Evolutionary conservation across 2,888 invertebrate genomes (phyloP).

Genomic region (Mamestra brassicae): DNA sequence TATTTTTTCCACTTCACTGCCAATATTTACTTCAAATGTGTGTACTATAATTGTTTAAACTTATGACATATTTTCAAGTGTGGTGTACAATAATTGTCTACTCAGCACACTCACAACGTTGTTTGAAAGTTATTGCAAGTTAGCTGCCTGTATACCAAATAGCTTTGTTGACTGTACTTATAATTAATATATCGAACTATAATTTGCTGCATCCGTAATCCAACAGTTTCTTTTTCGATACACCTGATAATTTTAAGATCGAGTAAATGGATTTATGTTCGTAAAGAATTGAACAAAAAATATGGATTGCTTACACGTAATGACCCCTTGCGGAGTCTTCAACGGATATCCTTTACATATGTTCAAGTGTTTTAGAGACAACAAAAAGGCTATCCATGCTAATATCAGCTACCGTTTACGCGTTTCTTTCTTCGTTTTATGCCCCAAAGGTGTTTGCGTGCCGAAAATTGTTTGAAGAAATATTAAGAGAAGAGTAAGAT

Average conservation of each 20-base stretch:
- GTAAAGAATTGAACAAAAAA: slow-evolving; percentile 69
- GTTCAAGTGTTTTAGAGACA: slow-evolving; percentile 74
- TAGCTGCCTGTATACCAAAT: too few relatives aligned
- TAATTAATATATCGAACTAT: slow-evolving; percentile 38
- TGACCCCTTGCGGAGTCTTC: slow-evolving; percentile 80
- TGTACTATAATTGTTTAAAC: too few relatives aligned
- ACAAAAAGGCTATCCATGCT: slow-evolving; percentile 74
- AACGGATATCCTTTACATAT: slow-evolving; percentile 88
- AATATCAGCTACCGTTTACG: slow-evolving; percentile 83
- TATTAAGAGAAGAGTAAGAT: slow-evolving; percentile 71
- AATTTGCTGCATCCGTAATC: slow-evolving; percentile 53
- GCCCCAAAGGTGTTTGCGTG: slow-evolving; percentile 82
- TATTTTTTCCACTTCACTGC: too few relatives aligned
- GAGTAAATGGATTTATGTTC: slow-evolving; percentile 60
- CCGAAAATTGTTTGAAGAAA: slow-evolving; percentile 83
- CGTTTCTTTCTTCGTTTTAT: slow-evolving; percentile 68
- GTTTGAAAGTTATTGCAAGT: too few relatives aligned
- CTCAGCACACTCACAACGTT: too few relatives aligned
- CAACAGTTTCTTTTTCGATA: slow-evolving; percentile 47
- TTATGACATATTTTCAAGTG: too few relatives aligned
- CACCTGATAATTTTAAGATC: slow-evolving; percentile 64
- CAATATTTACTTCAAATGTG: too few relatives aligned
- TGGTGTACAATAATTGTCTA: too few relatives aligned
- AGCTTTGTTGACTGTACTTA: too few relatives aligned
- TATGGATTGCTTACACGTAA: slow-evolving; percentile 80